Conservation (phyloP, 1,140 invertebrate species). For the Acyrthosiphon pisum region DNA sequence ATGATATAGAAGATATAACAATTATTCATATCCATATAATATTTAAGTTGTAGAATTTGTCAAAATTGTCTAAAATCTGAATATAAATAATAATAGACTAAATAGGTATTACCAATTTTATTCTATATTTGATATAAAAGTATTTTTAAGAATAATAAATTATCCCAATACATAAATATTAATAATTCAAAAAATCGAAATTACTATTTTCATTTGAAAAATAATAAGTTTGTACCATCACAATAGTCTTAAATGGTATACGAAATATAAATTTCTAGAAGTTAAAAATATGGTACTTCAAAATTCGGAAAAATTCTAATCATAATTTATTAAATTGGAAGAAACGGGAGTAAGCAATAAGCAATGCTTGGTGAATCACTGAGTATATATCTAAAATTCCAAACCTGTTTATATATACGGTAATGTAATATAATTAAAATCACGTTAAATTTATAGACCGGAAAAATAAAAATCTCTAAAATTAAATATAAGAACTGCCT, state of each 20-base stretch:
- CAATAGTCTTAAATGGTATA: too few relatives aligned
- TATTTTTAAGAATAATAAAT: too few relatives aligned
- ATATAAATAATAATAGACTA: background rate
- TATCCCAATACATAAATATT: background rate
- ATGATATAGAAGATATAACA: too few relatives aligned
- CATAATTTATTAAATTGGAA: too few relatives aligned
- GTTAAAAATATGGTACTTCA: too few relatives aligned
- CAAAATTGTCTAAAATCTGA: background rate
- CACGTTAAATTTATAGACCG: background rate
- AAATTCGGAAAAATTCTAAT: too few relatives aligned
- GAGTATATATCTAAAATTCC: too few relatives aligned
- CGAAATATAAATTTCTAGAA: too few relatives aligned
- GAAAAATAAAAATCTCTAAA: background rate
- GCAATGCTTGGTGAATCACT: background rate
- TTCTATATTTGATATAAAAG: too few relatives aligned
- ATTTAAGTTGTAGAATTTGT: background rate
- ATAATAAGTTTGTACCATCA: background rate
- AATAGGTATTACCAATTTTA: background rate
- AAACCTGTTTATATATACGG: too few relatives aligned
- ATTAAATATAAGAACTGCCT: background rate
- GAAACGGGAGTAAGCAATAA: background rate
- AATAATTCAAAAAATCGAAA: too few relatives aligned
- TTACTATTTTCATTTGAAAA: background rate
- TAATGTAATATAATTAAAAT: too few relatives aligned
- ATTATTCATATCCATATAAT: background rate